Conservation (phyloP, 2,888 invertebrate genomes). For the Philereme transversata region DNA sequence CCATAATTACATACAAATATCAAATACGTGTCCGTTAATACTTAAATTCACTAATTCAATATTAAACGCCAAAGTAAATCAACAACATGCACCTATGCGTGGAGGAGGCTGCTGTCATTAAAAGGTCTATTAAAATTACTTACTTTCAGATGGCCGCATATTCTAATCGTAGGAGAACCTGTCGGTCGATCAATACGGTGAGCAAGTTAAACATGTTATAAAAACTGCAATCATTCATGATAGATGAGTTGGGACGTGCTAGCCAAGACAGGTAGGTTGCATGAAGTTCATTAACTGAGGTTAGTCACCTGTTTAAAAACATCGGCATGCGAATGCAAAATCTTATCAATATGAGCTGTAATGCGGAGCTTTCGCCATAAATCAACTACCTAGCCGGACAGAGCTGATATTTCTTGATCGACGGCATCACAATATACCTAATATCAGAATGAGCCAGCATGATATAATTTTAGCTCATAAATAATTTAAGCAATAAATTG, state of each 20-base stretch:
- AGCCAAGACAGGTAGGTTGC: slow-evolving; percentile 31
- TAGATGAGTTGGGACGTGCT: slow-evolving; percentile 47
- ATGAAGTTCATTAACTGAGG: slow-evolving; percentile 47
- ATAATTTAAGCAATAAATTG: slow-evolving; percentile 17
- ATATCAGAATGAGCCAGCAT: background rate
- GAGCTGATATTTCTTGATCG: background rate
- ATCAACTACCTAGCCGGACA: background rate
- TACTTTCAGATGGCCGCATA: slow-evolving; percentile 32
- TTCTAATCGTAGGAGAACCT: slow-evolving; percentile 51
- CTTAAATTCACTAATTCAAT: background rate
- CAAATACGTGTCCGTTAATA: slow-evolving; percentile 21
- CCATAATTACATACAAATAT: slow-evolving; percentile 28
- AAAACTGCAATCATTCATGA: slow-evolving; percentile 55
- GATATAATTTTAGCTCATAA: background rate
- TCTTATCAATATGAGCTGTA: slow-evolving; percentile 11
- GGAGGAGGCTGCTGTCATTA: slow-evolving; percentile 2
- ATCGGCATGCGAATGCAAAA: slow-evolving; percentile 37
- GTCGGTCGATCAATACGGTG: slow-evolving; percentile 40
- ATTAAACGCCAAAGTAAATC: slow-evolving; percentile 1
- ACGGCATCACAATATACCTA: background rate
- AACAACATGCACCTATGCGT: background rate
- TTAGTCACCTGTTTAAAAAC: slow-evolving; percentile 41
- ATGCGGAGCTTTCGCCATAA: slow-evolving; percentile 7
- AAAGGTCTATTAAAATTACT: slow-evolving; percentile 21
- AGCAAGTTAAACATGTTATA: slow-evolving; percentile 43